Conservation (phyloP, 2,113 vertebrate species). For the Tragelaphus imberbis region DNA sequence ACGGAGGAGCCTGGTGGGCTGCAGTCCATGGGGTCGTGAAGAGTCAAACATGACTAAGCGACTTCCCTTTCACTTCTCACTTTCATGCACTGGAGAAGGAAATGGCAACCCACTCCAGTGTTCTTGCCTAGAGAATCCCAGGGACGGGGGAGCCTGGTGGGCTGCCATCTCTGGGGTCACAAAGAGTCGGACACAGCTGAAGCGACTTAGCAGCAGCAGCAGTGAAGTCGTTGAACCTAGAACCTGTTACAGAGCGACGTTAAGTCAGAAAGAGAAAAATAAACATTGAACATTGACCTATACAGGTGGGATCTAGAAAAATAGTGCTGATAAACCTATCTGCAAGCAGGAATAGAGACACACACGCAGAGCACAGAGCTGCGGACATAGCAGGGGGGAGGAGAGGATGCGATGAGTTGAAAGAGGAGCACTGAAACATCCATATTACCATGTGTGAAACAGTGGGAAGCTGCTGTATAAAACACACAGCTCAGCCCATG, state of each 20-base stretch:
- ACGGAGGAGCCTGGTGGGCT: too few species aligned
- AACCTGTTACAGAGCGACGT: background rate
- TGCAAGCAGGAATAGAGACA: background rate
- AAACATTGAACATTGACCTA: background rate
- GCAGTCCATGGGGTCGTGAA: too few species aligned
- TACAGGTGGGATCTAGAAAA: background rate
- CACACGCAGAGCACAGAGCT: background rate
- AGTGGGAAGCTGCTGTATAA: background rate
- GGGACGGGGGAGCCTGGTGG: too few species aligned
- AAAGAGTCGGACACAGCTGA: too few species aligned
- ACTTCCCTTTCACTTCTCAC: too few species aligned
- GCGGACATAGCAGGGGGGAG: background rate
- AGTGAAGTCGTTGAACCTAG: background rate
- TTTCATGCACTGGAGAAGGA: too few species aligned
- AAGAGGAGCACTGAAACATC: background rate
- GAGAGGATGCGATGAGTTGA: background rate
- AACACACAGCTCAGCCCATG: background rate
- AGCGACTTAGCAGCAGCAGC: too few species aligned
- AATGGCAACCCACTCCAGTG: too few species aligned
- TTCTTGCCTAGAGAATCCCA: too few species aligned
- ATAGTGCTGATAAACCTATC: background rate
- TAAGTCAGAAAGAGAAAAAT: background rate
- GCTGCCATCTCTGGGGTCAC: too few species aligned
- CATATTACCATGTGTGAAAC: fast-evolving
- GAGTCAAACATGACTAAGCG: too few species aligned